Percentiles rank a stretch among this genome's conserved stretches.
These are phyloP conservation scores for Pseudorectes ferrugineus DNA, from an alignment of 2,113 vertebrate species.

Conservation along the genomic window DNA sequence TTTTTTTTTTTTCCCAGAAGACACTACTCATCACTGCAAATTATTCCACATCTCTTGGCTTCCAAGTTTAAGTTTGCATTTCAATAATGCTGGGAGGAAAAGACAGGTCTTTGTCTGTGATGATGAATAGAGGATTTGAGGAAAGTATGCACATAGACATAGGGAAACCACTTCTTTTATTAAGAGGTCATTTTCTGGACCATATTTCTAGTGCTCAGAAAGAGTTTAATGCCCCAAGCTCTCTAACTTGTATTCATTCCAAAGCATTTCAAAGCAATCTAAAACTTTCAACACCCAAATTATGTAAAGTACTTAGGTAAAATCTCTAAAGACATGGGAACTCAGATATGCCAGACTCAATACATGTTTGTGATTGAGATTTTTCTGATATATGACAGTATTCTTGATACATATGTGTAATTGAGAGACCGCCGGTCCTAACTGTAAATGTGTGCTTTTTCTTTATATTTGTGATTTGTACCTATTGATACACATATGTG, in stretches of 20 bases:
- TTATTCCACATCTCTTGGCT: neutral
- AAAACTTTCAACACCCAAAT: neutral
- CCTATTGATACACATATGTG: neutral
- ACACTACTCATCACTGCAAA: neutral
- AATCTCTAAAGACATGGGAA: neutral
- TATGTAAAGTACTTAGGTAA: neutral
- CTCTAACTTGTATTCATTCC: neutral
- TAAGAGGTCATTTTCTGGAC: slow-evolving; percentile 34
- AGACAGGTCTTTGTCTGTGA: neutral
- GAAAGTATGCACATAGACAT: neutral
- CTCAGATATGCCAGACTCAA: neutral
- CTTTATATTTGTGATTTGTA: neutral
- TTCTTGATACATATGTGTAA: neutral
- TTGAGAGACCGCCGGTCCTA: neutral
- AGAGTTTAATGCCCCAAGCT: neutral
- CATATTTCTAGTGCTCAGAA: neutral
- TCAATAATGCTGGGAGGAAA: neutral
- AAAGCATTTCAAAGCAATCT: neutral
- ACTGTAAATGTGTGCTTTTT: neutral
- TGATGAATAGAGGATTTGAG: neutral
- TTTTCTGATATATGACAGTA: neutral
- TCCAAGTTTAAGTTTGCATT: neutral
- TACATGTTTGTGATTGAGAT: neutral
- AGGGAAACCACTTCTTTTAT: slow-evolving; percentile 31
- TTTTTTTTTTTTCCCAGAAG: neutral